Conservation (phyloP, 2,797 vertebrate species). For the Lepidocolaptes lacrymiger region DNA sequence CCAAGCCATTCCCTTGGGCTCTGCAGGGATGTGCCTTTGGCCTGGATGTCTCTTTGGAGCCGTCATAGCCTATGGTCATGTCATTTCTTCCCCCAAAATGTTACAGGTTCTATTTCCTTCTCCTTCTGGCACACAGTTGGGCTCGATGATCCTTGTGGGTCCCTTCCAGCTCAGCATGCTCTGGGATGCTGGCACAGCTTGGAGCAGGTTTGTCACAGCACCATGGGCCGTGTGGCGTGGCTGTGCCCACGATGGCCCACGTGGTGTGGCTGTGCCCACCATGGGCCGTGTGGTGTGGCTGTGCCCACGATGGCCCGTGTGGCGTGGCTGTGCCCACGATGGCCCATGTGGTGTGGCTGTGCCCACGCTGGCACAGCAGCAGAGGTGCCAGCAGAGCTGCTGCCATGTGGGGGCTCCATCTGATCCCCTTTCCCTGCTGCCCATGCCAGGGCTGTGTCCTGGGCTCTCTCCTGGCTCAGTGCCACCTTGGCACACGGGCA, state of each 20-base stretch:
- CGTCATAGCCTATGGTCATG: background rate
- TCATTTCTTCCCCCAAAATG: background rate
- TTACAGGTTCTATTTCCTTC: background rate
- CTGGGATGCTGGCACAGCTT: background rate
- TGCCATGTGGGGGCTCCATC: background rate
- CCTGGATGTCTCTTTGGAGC: background rate
- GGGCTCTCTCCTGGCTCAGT: background rate
- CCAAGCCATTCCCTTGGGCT: background rate
- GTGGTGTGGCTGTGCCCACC: too few species aligned
- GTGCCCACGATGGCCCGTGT: background rate
- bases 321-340: background rate
- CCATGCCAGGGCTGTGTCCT: background rate
- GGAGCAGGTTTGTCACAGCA: background rate
- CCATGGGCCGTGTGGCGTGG: background rate
- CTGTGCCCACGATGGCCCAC: too few species aligned
- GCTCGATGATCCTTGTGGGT: background rate
- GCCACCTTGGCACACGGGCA: background rate
- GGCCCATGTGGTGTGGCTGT: background rate
- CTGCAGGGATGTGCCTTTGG: too few species aligned
- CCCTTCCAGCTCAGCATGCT: background rate
- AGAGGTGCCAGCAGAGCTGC: background rate
- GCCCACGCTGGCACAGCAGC: too few species aligned
- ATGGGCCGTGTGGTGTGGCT: background rate
- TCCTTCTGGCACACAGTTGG: background rate
- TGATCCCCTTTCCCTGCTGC: background rate